Conservation (phyloP, 2,797 vertebrate species). For the Melanogrammus aeglefinus region DNA sequence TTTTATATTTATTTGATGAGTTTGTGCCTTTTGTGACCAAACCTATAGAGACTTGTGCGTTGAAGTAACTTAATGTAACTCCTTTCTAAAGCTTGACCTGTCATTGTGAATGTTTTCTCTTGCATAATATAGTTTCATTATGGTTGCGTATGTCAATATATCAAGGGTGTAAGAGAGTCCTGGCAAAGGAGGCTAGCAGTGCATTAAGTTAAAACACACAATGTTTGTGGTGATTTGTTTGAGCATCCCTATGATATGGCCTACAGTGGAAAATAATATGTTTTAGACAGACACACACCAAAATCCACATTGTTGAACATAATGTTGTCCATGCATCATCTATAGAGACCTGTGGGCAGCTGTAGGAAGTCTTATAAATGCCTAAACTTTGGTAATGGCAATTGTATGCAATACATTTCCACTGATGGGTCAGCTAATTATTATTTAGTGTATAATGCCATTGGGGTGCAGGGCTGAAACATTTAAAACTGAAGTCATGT, state of each 20-base stretch:
- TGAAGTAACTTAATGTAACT: too few species aligned
- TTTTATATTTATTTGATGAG: too few species aligned
- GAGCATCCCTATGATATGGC: background rate
- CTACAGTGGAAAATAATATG: background rate
- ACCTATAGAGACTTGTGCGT: too few species aligned
- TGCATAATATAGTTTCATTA: too few species aligned
- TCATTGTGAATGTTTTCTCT: too few species aligned
- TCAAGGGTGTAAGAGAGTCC: too few species aligned
- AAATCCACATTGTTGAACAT: background rate
- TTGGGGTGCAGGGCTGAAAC: background rate
- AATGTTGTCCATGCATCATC: background rate
- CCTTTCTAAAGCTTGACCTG: too few species aligned
- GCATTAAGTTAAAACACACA: background rate
- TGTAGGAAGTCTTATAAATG: background rate
- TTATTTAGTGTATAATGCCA: background rate
- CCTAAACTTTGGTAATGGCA: background rate
- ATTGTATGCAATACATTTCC: background rate
- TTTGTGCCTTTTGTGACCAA: too few species aligned
- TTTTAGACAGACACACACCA: background rate
- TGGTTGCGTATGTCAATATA: too few species aligned
- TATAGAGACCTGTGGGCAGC: background rate
- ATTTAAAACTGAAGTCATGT: background rate
- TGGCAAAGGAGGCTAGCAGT: too few species aligned
- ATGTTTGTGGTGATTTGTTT: background rate
- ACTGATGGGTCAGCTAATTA: background rate